phyloP scores from a whole-genome alignment of 2,888 invertebrate genomes.

The Bimastos eiseni region DNA sequence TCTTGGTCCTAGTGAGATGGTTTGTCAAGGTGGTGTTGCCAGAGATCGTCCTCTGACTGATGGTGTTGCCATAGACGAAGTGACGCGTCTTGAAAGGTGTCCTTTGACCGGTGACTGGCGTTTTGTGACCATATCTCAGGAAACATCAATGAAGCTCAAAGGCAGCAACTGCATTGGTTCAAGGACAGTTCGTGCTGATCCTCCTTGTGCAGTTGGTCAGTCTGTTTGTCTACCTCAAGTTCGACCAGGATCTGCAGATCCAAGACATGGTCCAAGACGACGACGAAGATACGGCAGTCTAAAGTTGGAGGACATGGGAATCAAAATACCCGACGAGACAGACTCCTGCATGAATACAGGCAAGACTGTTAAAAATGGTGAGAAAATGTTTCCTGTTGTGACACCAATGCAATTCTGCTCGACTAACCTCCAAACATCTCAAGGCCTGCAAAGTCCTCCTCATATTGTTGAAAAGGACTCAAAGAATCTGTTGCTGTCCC shows the following conservation, averaged over 20 bases:
- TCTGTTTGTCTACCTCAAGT: background rate
- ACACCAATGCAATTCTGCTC: background rate
- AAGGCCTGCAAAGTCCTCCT: background rate
- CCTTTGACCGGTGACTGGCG: conserved; percentile 9
- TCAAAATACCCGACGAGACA: background rate
- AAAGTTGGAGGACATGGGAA: conserved; percentile 22
- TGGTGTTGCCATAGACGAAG: background rate
- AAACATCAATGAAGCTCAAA: background rate
- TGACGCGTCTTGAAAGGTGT: background rate
- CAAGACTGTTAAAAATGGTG: background rate
- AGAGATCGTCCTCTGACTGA: background rate
- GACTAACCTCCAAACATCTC: background rate
- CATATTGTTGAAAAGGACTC: background rate
- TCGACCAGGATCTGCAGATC: background rate
- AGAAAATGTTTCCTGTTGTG: background rate
- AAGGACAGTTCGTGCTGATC: background rate
- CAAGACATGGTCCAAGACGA: background rate
- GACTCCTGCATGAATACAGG: background rate
- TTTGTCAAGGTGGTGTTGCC: background rate
- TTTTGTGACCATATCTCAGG: background rate
- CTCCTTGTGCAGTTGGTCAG: background rate
- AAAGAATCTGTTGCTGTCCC: background rate
- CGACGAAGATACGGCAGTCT: conserved; percentile 24
- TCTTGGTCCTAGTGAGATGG: background rate
- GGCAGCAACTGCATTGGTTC: background rate